Evolutionary conservation across 2,113 vertebrate genomes (phyloP), one percentile per base, ranked within the genome.

Genomic region (Tupaia tana): DNA sequence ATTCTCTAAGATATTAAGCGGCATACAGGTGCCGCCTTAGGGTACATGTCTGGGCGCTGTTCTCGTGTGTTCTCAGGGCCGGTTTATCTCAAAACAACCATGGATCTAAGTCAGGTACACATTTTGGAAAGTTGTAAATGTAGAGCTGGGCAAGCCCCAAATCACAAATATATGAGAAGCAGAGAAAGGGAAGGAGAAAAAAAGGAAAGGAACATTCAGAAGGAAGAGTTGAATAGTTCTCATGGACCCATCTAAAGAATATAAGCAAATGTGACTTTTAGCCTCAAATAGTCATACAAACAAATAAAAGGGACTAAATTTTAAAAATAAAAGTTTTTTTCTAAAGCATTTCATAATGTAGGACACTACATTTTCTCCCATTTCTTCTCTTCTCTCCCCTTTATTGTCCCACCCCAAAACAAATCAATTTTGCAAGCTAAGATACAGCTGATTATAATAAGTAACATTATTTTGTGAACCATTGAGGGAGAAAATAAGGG

Each of bases 401-500:
- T 25, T 92, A 11, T 4, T 34, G 9, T 10, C 3, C 34, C 10
- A 0, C 18, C 56, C 71, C 75, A 31, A 93, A 88, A 90, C 83
- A 95, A 96, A 86, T 95, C 69, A 90, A 90, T 83, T 74, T 86
- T 79, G 89, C 15, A 86, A 25, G 8, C 18, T 95, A 89, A 86
- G 67, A 91, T 69, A 27, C 59, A 34, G 24, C 52, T 20, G 2
- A 71, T 85, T 85, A 88, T 82, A 92, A 86, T 31, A 93, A 27
- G n/a, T 25, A 25, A 16, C 0, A 64, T 63, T 63, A 90, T 91
- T 96, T 86, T 88, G 15, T 52, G 20, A 90, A 20, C n/a, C 24
- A 95, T 63, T 31, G 90, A 90, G 83, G 80, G 85, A 89, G 69
- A 82, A 86, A 54, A 89, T 79, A 90, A 86, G 56, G 25, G 56